Percentiles rank a stretch among this genome's conserved stretches.
These are phyloP conservation scores for Chrysochloris asiatica DNA, from an alignment of 2,113 vertebrate genomes.

Conservation along the genomic window DNA sequence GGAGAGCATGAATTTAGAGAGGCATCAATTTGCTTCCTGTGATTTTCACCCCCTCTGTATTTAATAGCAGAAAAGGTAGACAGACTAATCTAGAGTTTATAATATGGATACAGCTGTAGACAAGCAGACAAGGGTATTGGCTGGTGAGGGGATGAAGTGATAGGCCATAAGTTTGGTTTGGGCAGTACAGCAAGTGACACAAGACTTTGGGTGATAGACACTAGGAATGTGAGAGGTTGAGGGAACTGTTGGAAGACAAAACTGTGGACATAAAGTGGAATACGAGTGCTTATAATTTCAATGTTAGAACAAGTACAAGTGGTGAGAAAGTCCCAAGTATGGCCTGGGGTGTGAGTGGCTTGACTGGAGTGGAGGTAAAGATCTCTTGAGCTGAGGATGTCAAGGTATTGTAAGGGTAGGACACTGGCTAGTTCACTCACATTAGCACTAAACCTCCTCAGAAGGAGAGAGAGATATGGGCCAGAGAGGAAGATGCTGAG, in stretches of 20 bases:
- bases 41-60: background rate
- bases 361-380: background rate
- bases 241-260: background rate
- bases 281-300: background rate
- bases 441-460: background rate
- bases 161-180: background rate
- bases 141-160: background rate
- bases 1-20: background rate
- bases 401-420: background rate
- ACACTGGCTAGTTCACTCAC: background rate
- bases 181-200: background rate
- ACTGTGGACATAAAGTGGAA: background rate
- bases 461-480: background rate
- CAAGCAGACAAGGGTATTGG: background rate
- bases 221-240: background rate
- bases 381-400: background rate
- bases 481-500: background rate
- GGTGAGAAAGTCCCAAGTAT: background rate
- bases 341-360: background rate
- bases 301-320: background rate
- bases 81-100: background rate
- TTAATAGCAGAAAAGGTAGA: background rate
- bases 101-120: background rate
- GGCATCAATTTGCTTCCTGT: background rate
- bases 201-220: background rate